Evolutionary conservation across 2,797 vertebrate species (phyloP).

Genomic region (Adelosebastes latens): DNA sequence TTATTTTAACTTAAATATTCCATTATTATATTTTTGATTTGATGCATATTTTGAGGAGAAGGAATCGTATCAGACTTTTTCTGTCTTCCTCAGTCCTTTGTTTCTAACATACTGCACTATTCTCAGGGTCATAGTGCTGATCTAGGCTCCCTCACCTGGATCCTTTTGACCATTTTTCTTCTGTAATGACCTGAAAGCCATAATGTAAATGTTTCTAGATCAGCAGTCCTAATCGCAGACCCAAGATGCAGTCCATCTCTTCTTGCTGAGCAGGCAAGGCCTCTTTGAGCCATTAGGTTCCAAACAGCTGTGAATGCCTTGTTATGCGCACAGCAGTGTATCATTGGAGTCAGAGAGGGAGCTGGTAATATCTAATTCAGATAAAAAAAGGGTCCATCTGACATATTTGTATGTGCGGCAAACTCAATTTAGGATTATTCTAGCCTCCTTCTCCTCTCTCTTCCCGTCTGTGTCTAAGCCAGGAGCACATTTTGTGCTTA

Average conservation of each 20-base stretch:
- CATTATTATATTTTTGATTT: neutral
- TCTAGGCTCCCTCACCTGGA: conserved; percentile 31
- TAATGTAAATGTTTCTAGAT: conserved; percentile 65
- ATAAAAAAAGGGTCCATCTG: conserved; percentile 20
- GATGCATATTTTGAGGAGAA: neutral
- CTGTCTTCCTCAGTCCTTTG: neutral
- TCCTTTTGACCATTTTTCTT: conserved; percentile 54
- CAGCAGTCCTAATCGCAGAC: conserved; percentile 58
- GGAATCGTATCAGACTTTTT: neutral
- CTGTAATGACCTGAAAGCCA: conserved; percentile 50
- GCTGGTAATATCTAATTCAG: conserved; percentile 48
- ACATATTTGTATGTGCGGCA: conserved; percentile 30
- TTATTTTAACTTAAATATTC: neutral
- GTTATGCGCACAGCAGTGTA: conserved; percentile 49
- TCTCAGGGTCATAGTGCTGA: conserved; percentile 46
- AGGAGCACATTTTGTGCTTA: conserved; percentile 24
- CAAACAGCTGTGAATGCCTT: conserved; percentile 64
- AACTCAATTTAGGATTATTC: conserved; percentile 42
- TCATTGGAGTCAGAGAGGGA: conserved; percentile 32
- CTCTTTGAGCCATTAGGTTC: conserved; percentile 62
- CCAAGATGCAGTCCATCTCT: conserved; percentile 45
- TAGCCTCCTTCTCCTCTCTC: neutral
- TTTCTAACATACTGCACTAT: conserved; percentile 13
- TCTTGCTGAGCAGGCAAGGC: conserved; percentile 69
- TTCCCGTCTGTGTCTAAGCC: conserved; percentile 16